Evolutionary conservation across 2,888 invertebrate species (phyloP).

Genomic region (Mimumesa dahlbomi): DNA sequence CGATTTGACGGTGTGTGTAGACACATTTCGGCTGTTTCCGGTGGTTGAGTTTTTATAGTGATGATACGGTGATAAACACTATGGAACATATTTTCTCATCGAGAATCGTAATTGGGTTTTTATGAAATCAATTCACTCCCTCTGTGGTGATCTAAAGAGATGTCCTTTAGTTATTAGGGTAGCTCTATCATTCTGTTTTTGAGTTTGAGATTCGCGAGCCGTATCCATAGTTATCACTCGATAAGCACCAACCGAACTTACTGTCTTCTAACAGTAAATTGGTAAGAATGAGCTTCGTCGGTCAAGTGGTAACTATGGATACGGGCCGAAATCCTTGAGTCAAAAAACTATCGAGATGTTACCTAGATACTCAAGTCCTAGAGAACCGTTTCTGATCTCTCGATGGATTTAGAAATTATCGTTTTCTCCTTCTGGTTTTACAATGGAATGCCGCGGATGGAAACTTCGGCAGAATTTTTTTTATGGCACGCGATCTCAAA

Average conservation of each 20-base stretch:
- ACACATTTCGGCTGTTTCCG: not conserved
- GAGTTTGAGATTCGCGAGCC: no score
- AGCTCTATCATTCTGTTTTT: no score
- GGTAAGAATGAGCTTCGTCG: conserved; percentile 11
- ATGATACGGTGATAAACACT: not conserved
- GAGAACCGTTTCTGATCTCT: no score
- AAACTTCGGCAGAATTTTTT: not conserved
- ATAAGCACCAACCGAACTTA: conserved; percentile 20
- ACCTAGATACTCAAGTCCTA: no score
- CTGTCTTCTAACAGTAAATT: conserved; percentile 12
- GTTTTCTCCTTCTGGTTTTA: no score
- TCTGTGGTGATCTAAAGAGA: not conserved
- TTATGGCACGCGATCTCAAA: not conserved
- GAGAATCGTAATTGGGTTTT: not conserved
- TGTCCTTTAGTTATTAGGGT: no score
- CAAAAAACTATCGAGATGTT: no score
- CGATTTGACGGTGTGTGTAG: no score
- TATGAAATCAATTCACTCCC: not conserved
- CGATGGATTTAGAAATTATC: not conserved
- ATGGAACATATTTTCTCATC: not conserved
- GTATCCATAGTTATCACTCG: conserved; percentile 53
- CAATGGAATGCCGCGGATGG: no score
- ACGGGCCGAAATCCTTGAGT: conserved; percentile 15
- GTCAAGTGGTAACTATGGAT: conserved; percentile 52
- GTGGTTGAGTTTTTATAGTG: not conserved